Evolutionary conservation across 1,140 invertebrate species (phyloP).

Genomic region (Semibalanus balanoides): DNA sequence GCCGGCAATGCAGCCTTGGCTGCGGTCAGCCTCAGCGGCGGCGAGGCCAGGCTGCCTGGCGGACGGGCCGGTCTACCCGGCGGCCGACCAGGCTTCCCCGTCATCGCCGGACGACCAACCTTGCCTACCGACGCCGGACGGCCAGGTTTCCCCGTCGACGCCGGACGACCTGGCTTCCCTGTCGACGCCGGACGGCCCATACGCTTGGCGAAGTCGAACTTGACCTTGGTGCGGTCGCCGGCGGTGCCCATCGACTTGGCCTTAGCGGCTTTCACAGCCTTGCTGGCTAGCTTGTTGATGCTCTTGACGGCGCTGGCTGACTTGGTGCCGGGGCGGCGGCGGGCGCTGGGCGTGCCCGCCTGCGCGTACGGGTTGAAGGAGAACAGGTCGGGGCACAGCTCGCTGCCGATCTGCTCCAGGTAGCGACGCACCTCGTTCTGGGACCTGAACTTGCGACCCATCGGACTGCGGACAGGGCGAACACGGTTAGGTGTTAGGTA

Average conservation of each 20-base stretch:
- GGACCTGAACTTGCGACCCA: neutral
- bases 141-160: too few relatives aligned
- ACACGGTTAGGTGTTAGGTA: too few relatives aligned
- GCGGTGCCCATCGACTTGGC: too few relatives aligned
- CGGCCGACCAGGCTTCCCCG: too few relatives aligned
- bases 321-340: neutral
- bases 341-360: neutral
- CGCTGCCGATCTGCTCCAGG: neutral
- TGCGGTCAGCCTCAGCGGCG: too few relatives aligned
- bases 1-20: too few relatives aligned
- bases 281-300: neutral
- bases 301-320: neutral
- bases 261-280: neutral
- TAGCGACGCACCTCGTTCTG: neutral
- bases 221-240: neutral
- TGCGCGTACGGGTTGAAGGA: neutral
- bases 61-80: too few relatives aligned
- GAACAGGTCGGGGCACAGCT: neutral
- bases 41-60: neutral
- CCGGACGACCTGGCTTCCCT: neutral
- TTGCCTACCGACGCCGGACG: too few relatives aligned
- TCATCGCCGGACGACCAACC: too few relatives aligned
- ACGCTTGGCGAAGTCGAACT: neutral
- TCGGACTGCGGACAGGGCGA: neutral
- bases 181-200: too few relatives aligned